These are phyloP conservation scores for Yponomeuta malinellus DNA, from an alignment of 2,888 invertebrate genomes.

Conservation along the genomic window DNA sequence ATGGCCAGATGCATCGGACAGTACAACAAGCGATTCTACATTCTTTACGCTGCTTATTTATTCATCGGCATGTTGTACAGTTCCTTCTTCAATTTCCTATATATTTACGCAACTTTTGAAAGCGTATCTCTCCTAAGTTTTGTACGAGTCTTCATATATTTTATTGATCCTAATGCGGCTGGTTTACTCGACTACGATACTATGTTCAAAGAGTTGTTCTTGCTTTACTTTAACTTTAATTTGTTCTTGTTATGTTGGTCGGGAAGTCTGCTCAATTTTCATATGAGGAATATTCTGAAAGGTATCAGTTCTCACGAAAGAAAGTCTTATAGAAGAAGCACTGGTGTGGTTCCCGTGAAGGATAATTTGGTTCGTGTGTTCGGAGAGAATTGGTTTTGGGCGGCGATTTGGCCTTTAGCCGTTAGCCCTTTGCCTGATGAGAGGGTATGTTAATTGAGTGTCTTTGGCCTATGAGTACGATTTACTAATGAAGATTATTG, in stretches of 20 bases:
- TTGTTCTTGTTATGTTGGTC: slow-evolving; percentile 37
- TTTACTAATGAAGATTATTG: too few relatives aligned
- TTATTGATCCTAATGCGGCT: slow-evolving; percentile 18
- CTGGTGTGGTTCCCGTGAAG: too few relatives aligned
- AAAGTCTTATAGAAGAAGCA: too few relatives aligned
- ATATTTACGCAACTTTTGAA: slow-evolving; percentile 62
- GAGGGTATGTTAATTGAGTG: too few relatives aligned
- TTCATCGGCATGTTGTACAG: slow-evolving; percentile 80
- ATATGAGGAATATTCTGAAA: slow-evolving; percentile 64
- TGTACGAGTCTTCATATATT: not conserved
- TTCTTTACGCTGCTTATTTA: slow-evolving; percentile 82
- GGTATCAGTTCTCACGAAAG: slow-evolving; percentile 65
- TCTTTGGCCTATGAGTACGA: too few relatives aligned
- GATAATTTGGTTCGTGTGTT: too few relatives aligned
- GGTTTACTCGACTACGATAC: slow-evolving; percentile 28
- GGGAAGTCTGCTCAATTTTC: slow-evolving; percentile 35
- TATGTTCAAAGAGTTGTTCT: slow-evolving; percentile 33
- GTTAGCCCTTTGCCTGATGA: too few relatives aligned
- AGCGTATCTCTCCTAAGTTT: slow-evolving; percentile 31
- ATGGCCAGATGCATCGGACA: slow-evolving; percentile 89
- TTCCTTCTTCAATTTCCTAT: slow-evolving; percentile 79
- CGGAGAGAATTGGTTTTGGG: too few relatives aligned
- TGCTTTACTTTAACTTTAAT: slow-evolving; percentile 38
- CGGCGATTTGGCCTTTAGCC: too few relatives aligned
- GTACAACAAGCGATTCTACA: slow-evolving; percentile 86